phyloP scores from a whole-genome alignment of 2,888 invertebrate genomes.

The Nemotelus nigrinus region DNA sequence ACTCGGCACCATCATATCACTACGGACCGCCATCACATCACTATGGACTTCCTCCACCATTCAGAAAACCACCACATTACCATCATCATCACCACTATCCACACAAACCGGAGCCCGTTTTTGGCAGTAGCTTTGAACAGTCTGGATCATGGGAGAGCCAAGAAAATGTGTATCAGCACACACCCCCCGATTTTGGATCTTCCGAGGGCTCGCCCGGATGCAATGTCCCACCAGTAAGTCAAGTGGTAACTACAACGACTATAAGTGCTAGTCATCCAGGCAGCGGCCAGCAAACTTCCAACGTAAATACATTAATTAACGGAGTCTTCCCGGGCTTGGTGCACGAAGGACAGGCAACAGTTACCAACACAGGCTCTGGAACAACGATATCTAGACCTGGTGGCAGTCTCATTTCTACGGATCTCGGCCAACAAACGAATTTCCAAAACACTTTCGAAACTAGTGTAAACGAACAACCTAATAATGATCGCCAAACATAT shows the following conservation, averaged over 20 bases:
- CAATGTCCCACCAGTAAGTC: background rate
- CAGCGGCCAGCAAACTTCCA: background rate
- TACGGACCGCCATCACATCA: background rate
- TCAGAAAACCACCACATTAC: conserved; percentile 9
- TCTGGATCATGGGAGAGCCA: conserved; percentile 10
- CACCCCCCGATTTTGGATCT: background rate
- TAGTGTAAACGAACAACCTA: too few species aligned
- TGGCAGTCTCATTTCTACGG: background rate
- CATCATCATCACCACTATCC: background rate
- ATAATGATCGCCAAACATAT: too few species aligned
- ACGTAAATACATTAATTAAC: background rate
- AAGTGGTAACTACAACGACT: background rate
- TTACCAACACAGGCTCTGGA: background rate
- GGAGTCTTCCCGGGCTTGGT: background rate
- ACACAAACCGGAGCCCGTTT: too few species aligned
- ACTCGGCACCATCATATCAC: background rate
- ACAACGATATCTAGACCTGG: conserved; percentile 3
- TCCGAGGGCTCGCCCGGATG: background rate
- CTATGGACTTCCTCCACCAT: conserved; percentile 16
- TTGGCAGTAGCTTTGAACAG: too few species aligned
- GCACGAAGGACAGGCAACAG: background rate
- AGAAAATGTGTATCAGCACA: background rate
- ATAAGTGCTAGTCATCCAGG: background rate
- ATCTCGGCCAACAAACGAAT: too few species aligned
- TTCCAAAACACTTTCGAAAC: too few species aligned